phyloP scores from a whole-genome alignment of 2,797 vertebrate genomes.

The Malurus leucopterus region DNA sequence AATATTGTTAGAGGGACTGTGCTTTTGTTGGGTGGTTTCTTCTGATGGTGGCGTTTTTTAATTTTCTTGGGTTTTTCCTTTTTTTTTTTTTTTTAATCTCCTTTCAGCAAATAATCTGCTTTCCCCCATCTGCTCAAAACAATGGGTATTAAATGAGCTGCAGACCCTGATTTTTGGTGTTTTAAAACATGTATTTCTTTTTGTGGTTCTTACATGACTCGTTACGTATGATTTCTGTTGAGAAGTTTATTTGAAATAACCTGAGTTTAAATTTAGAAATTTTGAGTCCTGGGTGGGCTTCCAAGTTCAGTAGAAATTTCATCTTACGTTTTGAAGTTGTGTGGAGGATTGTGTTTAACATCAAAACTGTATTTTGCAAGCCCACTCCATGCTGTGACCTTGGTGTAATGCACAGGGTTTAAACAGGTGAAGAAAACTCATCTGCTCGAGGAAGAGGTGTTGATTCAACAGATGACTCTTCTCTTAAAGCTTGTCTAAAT shows the following conservation, averaged over 20 bases:
- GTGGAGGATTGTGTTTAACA: background rate
- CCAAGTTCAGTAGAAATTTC: background rate
- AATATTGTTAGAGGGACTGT: background rate
- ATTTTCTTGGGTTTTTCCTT: background rate
- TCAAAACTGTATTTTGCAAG: background rate
- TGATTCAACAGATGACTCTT: background rate
- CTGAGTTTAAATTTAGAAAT: background rate
- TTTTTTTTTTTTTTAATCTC: background rate
- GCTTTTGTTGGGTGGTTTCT: background rate
- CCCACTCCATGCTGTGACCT: background rate
- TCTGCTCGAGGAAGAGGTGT: background rate
- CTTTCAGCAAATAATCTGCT: background rate
- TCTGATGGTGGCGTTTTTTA: background rate
- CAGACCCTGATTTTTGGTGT: background rate
- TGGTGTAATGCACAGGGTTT: background rate
- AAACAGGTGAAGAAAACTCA: background rate
- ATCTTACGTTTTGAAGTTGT: background rate
- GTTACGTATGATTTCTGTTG: background rate
- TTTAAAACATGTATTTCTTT: background rate
- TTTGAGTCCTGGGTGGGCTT: background rate
- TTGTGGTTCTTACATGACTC: background rate
- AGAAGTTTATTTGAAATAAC: background rate
- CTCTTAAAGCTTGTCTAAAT: background rate
- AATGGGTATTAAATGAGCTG: background rate
- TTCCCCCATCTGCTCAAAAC: background rate